A percentile compares a stretch with the other conserved stretches of the same genome.
Evolutionary conservation across 2,888 invertebrate species (phyloP).

Genomic region (Tipula unca): DNA sequence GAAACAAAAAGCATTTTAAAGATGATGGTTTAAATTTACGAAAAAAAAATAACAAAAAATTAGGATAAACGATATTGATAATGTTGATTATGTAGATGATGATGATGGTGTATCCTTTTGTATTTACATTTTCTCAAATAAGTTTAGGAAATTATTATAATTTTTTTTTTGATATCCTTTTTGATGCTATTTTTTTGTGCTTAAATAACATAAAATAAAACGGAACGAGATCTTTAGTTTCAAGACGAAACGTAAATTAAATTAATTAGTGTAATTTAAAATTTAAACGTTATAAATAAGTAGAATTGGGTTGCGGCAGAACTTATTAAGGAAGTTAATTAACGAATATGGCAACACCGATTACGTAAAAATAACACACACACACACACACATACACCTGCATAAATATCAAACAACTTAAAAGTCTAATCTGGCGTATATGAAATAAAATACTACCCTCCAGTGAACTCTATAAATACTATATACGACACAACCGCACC

Average conservation of each 20-base stretch:
- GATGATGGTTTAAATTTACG: slow-evolving; percentile 3
- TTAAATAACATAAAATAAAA: not conserved
- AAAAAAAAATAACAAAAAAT: not conserved
- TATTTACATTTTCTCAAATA: not conserved
- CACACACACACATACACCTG: not conserved
- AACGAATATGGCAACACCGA: not conserved
- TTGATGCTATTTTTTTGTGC: not conserved
- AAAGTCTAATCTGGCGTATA: not conserved
- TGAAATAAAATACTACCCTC: not conserved
- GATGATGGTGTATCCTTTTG: not conserved
- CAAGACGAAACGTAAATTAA: not conserved
- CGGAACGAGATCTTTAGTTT: not conserved
- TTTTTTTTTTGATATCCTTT: not conserved
- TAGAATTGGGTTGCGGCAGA: not conserved
- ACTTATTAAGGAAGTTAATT: not conserved
- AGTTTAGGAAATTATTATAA: not conserved
- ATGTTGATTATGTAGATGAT: slow-evolving; percentile 14
- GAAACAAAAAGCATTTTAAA: not conserved
- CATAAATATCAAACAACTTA: not conserved
- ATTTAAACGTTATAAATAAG: not conserved
- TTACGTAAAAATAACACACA: not conserved
- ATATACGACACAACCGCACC: not conserved
- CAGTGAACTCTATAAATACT: not conserved
- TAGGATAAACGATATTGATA: not conserved
- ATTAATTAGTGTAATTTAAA: not conserved